These are phyloP conservation scores for Discoglossus pictus DNA, from an alignment of 2,797 vertebrate species.

Conservation along the genomic window DNA sequence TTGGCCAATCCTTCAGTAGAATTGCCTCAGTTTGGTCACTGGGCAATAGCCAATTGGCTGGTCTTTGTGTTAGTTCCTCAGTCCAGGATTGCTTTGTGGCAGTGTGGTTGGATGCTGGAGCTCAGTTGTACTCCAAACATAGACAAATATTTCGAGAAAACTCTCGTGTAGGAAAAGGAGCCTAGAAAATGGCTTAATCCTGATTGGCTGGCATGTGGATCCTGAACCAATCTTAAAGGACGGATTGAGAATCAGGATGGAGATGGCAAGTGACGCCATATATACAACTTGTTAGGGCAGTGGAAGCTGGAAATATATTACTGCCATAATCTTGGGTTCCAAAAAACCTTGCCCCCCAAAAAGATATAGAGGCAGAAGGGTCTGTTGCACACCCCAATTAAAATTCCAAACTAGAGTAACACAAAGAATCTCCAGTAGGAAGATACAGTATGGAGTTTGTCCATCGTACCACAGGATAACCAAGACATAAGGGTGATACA, in stretches of 20 bases:
- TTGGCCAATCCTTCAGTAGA: background rate
- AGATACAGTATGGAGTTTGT: too few relatives aligned
- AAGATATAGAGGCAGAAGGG: background rate
- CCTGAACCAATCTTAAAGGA: conserved; percentile 21
- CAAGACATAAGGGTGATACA: too few relatives aligned
- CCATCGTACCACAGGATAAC: too few relatives aligned
- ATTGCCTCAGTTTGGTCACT: background rate
- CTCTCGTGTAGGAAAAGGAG: background rate
- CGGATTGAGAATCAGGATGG: too few relatives aligned
- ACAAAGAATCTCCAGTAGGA: background rate
- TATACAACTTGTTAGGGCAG: conserved; percentile 44
- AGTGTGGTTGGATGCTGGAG: conserved; percentile 28
- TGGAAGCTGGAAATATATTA: conserved; percentile 32
- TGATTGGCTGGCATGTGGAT: conserved; percentile 33
- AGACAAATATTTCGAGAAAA: conserved; percentile 2
- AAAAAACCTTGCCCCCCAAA: background rate
- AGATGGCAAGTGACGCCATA: too few relatives aligned
- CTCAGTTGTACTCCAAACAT: conserved; percentile 10
- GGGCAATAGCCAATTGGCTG: conserved; percentile 9
- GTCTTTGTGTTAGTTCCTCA: background rate
- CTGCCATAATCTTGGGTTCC: conserved; percentile 17
- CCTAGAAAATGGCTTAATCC: conserved; percentile 48
- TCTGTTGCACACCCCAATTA: too few relatives aligned
- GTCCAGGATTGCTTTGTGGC: background rate
- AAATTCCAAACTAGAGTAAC: background rate